Percentiles rank a stretch among this genome's conserved stretches.
phyloP scores from a whole-genome alignment of 2,113 vertebrate genomes.

The Dromiciops gliroides region DNA sequence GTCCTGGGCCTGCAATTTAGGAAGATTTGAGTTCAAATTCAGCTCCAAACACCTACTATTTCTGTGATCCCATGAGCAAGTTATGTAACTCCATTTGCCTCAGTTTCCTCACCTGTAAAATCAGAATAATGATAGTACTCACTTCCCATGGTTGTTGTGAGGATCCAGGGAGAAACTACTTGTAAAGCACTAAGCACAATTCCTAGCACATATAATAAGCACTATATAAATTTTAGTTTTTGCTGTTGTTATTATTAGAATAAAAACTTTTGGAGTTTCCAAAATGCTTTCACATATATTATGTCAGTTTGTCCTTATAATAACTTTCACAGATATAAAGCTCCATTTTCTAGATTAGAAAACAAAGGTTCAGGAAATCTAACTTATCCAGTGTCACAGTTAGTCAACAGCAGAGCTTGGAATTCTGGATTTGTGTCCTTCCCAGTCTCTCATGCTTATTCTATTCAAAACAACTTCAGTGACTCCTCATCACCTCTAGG shows the following conservation, averaged over 20 bases:
- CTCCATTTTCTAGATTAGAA: not conserved
- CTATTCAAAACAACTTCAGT: not conserved
- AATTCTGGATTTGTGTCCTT: not conserved
- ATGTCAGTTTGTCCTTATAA: not conserved
- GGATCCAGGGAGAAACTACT: not conserved
- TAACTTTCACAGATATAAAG: not conserved
- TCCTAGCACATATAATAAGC: not conserved
- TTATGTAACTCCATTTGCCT: not conserved
- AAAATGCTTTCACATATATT: not conserved
- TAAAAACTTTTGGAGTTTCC: not conserved
- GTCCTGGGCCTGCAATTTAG: not conserved
- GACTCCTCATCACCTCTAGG: not conserved
- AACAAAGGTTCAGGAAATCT: not conserved
- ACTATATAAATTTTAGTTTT: not conserved
- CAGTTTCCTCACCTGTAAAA: not conserved
- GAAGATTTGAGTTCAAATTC: not conserved
- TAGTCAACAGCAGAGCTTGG: not conserved
- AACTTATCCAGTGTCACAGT: not conserved
- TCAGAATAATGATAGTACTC: not conserved
- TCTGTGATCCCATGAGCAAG: not conserved
- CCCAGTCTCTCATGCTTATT: not conserved
- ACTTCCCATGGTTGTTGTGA: not conserved
- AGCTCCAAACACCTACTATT: not conserved
- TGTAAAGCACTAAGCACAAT: not conserved
- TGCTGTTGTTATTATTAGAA: not conserved